Evolutionary conservation across 2,888 invertebrate genomes (phyloP).

Genomic region (Agrochola lota): DNA sequence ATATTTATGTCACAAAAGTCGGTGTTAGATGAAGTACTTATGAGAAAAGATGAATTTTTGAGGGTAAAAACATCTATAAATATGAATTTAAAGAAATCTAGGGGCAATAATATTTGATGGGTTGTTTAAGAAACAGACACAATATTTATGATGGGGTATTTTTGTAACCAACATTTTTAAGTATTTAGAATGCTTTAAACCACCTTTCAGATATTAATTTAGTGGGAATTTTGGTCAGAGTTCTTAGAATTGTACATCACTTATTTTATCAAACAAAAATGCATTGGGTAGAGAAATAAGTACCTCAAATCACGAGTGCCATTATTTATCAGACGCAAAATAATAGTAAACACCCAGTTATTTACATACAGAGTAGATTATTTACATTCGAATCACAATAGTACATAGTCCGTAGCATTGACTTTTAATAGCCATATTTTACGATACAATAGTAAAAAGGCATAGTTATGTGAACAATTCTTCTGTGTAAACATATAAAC

Average conservation of each 20-base stretch:
- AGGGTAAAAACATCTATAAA: no score
- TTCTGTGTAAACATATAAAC: slow-evolving; percentile 2
- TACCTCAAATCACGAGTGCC: not conserved
- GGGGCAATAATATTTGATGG: no score
- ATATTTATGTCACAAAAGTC: no score
- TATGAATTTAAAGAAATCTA: no score
- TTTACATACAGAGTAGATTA: not conserved
- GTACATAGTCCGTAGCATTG: not conserved
- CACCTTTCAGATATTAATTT: not conserved
- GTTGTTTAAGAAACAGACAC: no score
- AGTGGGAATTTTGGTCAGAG: not conserved
- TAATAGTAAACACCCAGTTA: not conserved
- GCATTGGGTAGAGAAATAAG: not conserved
- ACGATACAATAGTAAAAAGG: slow-evolving; percentile 23
- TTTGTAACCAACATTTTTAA: no score
- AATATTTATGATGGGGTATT: no score
- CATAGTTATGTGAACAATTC: slow-evolving; percentile 8
- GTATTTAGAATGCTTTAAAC: not conserved
- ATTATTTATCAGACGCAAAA: slow-evolving; percentile 2
- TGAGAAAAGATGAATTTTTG: no score
- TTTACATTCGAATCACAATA: slow-evolving; percentile 3
- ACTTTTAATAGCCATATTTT: slow-evolving; percentile 4
- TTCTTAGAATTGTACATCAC: not conserved
- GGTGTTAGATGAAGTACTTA: no score
- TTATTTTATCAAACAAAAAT: not conserved